Evolutionary conservation across 2,113 vertebrate genomes (phyloP).

Genomic region (Phalacrocorax carbo): DNA sequence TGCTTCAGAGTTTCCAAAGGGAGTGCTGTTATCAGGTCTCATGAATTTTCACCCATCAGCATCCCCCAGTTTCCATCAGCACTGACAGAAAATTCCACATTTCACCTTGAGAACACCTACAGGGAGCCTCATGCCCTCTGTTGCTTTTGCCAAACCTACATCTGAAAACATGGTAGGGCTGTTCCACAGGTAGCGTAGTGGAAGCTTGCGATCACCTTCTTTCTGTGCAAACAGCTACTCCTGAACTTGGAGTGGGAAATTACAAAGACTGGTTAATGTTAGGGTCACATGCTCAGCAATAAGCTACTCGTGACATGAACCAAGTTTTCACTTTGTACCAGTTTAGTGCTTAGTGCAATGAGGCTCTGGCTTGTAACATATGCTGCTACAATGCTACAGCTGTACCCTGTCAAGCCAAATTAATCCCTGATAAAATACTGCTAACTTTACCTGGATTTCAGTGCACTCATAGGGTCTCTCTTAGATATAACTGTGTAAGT

Average conservation of each 20-base stretch:
- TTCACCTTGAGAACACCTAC: not conserved
- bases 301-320: not conserved
- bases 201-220: not conserved
- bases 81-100: not conserved
- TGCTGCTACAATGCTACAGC: not conserved
- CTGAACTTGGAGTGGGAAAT: not conserved
- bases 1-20: not conserved
- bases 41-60: not conserved
- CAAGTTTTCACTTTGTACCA: not conserved
- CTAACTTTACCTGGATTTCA: not conserved
- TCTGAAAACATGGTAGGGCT: not conserved
- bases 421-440: not conserved
- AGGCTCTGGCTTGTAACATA: not conserved
- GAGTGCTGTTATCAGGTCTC: not conserved
- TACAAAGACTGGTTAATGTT: not conserved
- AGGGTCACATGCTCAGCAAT: not conserved
- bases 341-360: not conserved
- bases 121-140: not conserved
- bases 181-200: not conserved
- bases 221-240: not conserved
- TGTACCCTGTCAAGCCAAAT: not conserved
- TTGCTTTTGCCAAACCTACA: not conserved
- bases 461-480: not conserved
- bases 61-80: not conserved
- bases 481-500: not conserved